Conservation (phyloP, 2,797 vertebrate genomes). For the Corythornis leucogaster region DNA sequence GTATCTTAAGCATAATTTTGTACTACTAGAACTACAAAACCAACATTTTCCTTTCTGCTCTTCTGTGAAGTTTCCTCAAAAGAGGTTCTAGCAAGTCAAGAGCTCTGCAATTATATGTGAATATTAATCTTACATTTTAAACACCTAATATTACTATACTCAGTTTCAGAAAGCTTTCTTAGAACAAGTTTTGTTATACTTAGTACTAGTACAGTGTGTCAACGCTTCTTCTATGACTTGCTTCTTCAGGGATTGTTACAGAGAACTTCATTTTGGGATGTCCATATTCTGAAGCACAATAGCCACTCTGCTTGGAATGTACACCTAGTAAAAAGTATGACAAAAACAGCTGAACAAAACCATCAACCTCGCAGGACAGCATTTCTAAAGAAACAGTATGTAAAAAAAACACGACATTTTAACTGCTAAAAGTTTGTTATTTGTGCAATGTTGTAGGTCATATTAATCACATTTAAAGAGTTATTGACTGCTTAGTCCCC, state of each 20-base stretch:
- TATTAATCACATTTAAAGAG: background rate
- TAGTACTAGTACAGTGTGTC: background rate
- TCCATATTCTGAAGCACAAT: slow-evolving; percentile 91
- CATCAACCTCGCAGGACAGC: background rate
- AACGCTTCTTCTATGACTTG: slow-evolving; percentile 43
- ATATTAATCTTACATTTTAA: slow-evolving; percentile 53
- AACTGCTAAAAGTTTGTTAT: background rate
- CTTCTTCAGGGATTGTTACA: background rate
- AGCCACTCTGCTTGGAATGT: slow-evolving; percentile 97
- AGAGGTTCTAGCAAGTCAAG: slow-evolving; percentile 44
- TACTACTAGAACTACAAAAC: slow-evolving; percentile 42
- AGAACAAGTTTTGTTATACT: slow-evolving; percentile 15
- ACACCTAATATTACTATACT: slow-evolving; percentile 44
- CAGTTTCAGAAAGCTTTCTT: slow-evolving; percentile 53
- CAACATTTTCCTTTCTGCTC: background rate
- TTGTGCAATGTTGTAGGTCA: background rate
- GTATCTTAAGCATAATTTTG: slow-evolving; percentile 15
- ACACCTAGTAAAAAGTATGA: slow-evolving; percentile 84
- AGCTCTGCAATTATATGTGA: slow-evolving; percentile 57
- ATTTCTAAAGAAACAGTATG: background rate
- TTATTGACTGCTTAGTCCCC: background rate
- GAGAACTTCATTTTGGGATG: slow-evolving; percentile 69
- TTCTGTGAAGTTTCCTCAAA: slow-evolving; percentile 3
- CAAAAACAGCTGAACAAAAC: background rate
- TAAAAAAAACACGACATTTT: background rate